Conservation (phyloP, 30 jellyfish, hydroid and myxozoan genomes). For the Aurelia aurita complex sp. Pacific region DNA sequence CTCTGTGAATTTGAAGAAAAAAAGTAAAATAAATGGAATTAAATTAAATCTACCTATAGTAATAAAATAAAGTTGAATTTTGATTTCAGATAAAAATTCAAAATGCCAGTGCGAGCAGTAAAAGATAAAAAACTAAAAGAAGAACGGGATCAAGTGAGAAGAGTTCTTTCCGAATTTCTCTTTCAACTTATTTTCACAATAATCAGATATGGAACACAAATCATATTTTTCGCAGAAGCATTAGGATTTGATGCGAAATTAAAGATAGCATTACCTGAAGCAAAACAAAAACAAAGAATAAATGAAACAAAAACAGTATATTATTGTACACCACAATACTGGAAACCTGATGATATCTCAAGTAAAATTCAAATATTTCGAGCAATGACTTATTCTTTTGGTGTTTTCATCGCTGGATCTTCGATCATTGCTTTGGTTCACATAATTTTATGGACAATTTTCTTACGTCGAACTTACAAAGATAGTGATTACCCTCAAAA, state of each 20-base stretch:
- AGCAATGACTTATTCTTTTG: slow-evolving; percentile 25
- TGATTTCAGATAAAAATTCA: too few relatives aligned
- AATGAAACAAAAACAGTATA: slow-evolving; percentile 27
- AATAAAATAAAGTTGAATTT: too few relatives aligned
- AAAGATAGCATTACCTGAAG: neutral
- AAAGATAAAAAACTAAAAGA: slow-evolving; percentile 41
- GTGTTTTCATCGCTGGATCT: slow-evolving; percentile 18
- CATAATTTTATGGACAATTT: slow-evolving; percentile 4
- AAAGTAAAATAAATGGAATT: too few relatives aligned
- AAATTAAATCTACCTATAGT: too few relatives aligned
- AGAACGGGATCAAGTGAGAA: slow-evolving; percentile 21
- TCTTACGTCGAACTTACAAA: slow-evolving; percentile 1
- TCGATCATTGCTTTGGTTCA: slow-evolving; percentile 20
- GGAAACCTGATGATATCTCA: slow-evolving; percentile 43
- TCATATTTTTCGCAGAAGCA: slow-evolving; percentile 39
- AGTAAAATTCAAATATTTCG: neutral
- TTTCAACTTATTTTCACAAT: slow-evolving; percentile 14
- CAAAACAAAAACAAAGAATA: neutral
- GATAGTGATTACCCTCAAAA: slow-evolving; percentile 25
- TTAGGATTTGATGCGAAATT: neutral
- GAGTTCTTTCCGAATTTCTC: slow-evolving; percentile 31
- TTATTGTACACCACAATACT: slow-evolving; percentile 26
- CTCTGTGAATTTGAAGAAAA: too few relatives aligned
- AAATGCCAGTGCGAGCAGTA: slow-evolving; percentile 46
- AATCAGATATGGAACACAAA: slow-evolving; percentile 44